These are phyloP conservation scores for Adrianichthys oophorus DNA, from an alignment of 2,797 vertebrate species.

Conservation along the genomic window DNA sequence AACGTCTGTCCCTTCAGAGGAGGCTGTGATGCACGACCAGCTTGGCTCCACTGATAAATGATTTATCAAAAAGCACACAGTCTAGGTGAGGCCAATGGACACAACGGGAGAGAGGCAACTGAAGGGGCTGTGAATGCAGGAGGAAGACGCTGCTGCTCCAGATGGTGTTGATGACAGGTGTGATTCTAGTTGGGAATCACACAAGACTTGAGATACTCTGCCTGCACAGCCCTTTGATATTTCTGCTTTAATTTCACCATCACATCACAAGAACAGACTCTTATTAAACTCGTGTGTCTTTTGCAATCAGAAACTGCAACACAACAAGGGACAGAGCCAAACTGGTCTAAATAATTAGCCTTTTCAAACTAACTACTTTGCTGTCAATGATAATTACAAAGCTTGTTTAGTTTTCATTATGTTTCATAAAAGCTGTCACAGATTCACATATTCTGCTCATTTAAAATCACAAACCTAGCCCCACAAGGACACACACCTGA, in stretches of 20 bases:
- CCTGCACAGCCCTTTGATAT: slow-evolving; percentile 46
- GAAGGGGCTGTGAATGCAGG: slow-evolving; percentile 26
- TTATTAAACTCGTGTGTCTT: slow-evolving; percentile 15
- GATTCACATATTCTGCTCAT: too few species aligned
- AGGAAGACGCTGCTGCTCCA: slow-evolving; percentile 31
- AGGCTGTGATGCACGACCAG: slow-evolving; percentile 59
- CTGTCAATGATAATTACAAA: too few species aligned
- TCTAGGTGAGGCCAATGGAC: slow-evolving; percentile 39
- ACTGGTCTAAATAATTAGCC: background rate
- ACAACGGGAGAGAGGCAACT: slow-evolving; percentile 18
- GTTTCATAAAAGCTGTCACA: too few species aligned
- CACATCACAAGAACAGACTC: slow-evolving; percentile 9
- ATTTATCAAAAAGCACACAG: slow-evolving; percentile 60
- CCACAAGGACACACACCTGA: too few species aligned
- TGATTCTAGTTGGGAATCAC: slow-evolving; percentile 52
- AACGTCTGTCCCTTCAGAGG: slow-evolving; percentile 55
- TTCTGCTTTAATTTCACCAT: slow-evolving; percentile 53
- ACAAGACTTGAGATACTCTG: slow-evolving; percentile 41
- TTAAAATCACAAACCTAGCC: too few species aligned
- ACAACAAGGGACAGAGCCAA: background rate
- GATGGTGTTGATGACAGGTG: slow-evolving; percentile 63
- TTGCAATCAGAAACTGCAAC: slow-evolving; percentile 10
- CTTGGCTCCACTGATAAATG: slow-evolving; percentile 60
- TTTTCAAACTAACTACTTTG: too few species aligned
- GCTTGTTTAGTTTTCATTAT: too few species aligned